Conservation (phyloP, 1,140 invertebrate species). For the Drosophila quadrilineata region DNA sequence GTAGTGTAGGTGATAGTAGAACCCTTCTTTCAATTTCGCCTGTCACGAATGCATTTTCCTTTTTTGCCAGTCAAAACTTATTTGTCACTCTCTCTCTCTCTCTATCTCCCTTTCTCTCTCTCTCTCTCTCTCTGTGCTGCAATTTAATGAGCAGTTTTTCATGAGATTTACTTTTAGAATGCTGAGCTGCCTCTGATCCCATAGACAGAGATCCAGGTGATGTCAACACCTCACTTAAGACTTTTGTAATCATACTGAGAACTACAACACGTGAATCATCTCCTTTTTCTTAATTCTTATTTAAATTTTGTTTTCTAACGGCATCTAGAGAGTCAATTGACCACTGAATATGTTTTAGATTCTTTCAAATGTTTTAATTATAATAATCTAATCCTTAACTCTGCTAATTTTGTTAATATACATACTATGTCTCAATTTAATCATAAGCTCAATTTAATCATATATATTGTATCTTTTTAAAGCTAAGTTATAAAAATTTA, state of each 20-base stretch:
- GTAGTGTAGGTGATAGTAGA: background rate
- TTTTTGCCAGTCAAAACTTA: conserved; percentile 46
- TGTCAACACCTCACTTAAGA: conserved; percentile 6
- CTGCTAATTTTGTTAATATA: no score
- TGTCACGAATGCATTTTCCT: conserved; percentile 52
- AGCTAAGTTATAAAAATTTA: no score
- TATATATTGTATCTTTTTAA: no score
- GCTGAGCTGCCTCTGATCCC: conserved; percentile 45
- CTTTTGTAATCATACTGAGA: background rate
- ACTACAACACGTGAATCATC: no score
- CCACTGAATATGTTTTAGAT: no score
- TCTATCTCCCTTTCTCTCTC: conserved; percentile 25
- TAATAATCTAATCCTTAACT: no score
- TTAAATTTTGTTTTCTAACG: no score
- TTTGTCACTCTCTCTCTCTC: conserved; percentile 24
- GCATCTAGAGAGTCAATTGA: no score
- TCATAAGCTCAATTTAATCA: no score
- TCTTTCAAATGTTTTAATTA: no score
- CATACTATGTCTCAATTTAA: no score
- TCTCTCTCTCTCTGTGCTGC: conserved; percentile 15
- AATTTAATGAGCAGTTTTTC: conserved; percentile 70
- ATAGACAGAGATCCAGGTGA: conserved; percentile 20
- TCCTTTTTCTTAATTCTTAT: no score
- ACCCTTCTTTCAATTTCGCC: conserved; percentile 40
- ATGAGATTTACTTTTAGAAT: conserved; percentile 9